Evolutionary conservation across 2,113 vertebrate genomes (phyloP), one percentile per base, ranked within the genome.

Genomic region (Sterna hirundo): DNA sequence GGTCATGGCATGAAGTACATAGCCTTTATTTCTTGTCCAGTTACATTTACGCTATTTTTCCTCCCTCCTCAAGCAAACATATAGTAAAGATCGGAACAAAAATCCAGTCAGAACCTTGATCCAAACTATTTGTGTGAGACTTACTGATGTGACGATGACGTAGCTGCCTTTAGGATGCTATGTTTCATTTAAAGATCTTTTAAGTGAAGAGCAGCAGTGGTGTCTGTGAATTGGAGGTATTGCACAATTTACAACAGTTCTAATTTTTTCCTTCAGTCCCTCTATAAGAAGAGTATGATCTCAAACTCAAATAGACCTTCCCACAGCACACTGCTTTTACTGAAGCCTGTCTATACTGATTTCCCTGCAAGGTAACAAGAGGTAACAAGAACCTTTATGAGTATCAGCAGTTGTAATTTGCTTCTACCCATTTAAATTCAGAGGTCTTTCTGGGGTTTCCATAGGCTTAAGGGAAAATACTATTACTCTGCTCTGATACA

Each of bases 401-500:
- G 25, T 62, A 89, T 58, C 40, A 9, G 46, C 26, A 9, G 60
- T 9, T 84, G 60, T 88, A 91, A 80, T 86, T 95, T 49, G 27
- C 88, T 94, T 92, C 76, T 93, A 49, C 34, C 16, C 13, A 61
- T 89, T 87, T 85, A 86, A 83, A 80, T 40, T 20, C 36, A 13
- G 61, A 61, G 19, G 64, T 38, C 77, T 65, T 94, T 91, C 29
- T 93, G 89, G 36, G 70, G 20, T 81, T 96, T 95, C 93, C 44
- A 57, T 30, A 60, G 32, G 30, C 65, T 78, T 57, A 21, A 51
- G 66, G 88, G 71, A 90, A 96, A 94, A 81, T 27, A 16, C 88
- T 26, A 25, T 85, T 84, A 66, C 78, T 95, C 71, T 86, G 27
- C 81, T 90, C 52, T n/a, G 55, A 58, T 96, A 94, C 83, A 94